Evolutionary conservation across 1,140 invertebrate species (phyloP), one percentile per base, ranked within the genome.

Genomic region (Hylaeus volcanicus): DNA sequence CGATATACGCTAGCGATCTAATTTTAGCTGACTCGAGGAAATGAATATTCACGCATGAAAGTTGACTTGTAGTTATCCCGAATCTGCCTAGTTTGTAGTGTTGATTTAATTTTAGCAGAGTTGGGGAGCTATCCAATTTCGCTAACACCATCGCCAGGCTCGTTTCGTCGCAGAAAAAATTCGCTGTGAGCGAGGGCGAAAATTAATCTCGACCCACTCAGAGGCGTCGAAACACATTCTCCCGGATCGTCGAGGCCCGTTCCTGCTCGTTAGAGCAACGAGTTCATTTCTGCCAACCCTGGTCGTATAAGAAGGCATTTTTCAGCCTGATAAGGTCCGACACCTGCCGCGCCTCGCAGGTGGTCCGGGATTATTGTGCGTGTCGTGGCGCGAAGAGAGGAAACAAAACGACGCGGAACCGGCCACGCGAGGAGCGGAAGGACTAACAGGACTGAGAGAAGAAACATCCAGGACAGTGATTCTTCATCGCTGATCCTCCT

Each of bases 281-380:
- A 79, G 51, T 68, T 61, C 71, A 68, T 74, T 60, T 41, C 43
- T 60, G 37, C 11, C 41, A 14, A 48, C 41, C 2, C 26, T 9
- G 41, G 3, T 5, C 37, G 11, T 37, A n/a, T 5, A 15, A 48
- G 14, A 41, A 66, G 11, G 61, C 45, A 26, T 51, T 80, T 58
- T 68, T 60, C 37, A 80, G 53, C 37, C 15, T 6, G 71, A 78
- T 51, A 66, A 66, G 53, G 5, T 37, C n/a, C 64, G n/a, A 73
- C 76, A 72, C 76, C 77, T 64, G 79, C 81, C 53, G 68, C 26
- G 79, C 82, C 64, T 76, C 76, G 64, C 70, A 82, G 86, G 82
- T 84, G 86, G 82, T 68, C 74, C 53, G 6, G 43, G 68, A 64
- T 80, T 81, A 77, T 76, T 68, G 72, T 58, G 66, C 83, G 41